phyloP scores from a whole-genome alignment of 2,113 vertebrate genomes.

The Cariama cristata region DNA sequence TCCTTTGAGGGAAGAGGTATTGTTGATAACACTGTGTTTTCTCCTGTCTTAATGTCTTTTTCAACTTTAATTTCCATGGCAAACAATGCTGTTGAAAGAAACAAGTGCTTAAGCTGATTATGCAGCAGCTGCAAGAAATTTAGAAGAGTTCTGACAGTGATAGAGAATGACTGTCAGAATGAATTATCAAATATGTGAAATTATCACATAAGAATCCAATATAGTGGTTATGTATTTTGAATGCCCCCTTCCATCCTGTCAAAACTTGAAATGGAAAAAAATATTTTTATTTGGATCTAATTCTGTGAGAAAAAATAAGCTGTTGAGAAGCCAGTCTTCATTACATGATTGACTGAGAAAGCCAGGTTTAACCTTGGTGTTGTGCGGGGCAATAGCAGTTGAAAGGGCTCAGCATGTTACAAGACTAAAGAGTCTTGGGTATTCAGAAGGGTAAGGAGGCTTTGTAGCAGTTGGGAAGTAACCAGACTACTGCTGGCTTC shows the following conservation, averaged over 20 bases:
- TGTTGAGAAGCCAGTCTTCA: neutral
- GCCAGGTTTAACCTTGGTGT: neutral
- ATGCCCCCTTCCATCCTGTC: neutral
- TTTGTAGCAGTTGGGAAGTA: neutral
- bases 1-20: slow-evolving; percentile 84
- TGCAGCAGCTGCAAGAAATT: neutral
- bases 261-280: neutral
- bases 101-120: neutral
- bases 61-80: slow-evolving; percentile 96
- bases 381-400: neutral
- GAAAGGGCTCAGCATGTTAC: neutral
- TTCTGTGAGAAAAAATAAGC: neutral
- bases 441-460: neutral
- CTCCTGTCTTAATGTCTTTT: slow-evolving; percentile 89
- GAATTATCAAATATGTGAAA: neutral
- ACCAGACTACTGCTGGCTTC: neutral
- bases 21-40: slow-evolving; percentile 90
- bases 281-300: neutral
- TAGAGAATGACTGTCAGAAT: neutral
- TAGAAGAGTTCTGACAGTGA: neutral
- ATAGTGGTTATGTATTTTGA: neutral
- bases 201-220: neutral
- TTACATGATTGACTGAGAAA: neutral
- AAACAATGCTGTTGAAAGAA: slow-evolving; percentile 85
- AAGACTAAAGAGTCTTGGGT: neutral